Evolutionary conservation across 2,888 invertebrate genomes (phyloP).

Genomic region (Hypolimnas misippus): DNA sequence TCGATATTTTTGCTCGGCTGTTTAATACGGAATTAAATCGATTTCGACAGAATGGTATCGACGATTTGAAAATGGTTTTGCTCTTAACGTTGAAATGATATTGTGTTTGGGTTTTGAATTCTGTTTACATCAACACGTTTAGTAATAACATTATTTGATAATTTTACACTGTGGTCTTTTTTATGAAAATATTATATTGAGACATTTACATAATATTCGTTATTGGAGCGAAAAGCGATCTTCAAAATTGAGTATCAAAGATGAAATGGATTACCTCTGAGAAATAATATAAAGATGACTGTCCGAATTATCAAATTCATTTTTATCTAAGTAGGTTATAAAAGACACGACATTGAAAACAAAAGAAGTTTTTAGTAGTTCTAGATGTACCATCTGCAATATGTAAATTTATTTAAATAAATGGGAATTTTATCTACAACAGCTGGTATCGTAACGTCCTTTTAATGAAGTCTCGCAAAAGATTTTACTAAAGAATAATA

Average conservation of each 20-base stretch:
- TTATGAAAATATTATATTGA: not conserved
- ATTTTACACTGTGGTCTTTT: too few species aligned
- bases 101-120: too few species aligned
- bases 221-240: too few species aligned
- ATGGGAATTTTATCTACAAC: slow-evolving; percentile 11
- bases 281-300: too few species aligned
- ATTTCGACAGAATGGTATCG: slow-evolving; percentile 9
- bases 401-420: slow-evolving; percentile 17
- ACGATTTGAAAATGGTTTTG: slow-evolving; percentile 12
- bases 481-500: slow-evolving; percentile 1
- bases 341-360: not conserved
- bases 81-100: slow-evolving; percentile 5
- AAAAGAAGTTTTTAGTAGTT: not conserved
- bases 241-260: too few species aligned
- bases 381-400: not conserved
- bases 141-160: too few species aligned
- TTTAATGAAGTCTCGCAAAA: slow-evolving; percentile 4
- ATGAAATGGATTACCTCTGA: too few species aligned
- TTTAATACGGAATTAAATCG: slow-evolving; percentile 26
- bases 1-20: slow-evolving; percentile 19
- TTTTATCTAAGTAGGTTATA: not conserved
- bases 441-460: not conserved
- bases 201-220: not conserved
- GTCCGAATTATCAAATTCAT: too few species aligned
- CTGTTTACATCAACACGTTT: too few species aligned